Base-by-base conservation (phyloP, 2,113 vertebrate genomes). In the Tachysurus fulvidraco region DNA sequence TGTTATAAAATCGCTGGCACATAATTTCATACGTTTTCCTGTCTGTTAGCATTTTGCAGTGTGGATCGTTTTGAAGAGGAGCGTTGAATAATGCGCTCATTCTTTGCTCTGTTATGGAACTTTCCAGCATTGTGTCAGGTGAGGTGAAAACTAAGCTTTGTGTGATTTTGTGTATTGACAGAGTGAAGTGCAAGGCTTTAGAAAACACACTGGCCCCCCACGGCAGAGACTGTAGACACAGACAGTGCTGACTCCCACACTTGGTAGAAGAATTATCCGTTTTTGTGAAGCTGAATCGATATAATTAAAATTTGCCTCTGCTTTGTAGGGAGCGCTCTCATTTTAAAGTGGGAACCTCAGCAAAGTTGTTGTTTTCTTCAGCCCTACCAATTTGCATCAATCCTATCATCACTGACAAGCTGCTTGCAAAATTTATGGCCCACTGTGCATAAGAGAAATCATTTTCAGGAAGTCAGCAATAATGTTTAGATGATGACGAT, bases 291-390 rank as follows among this genome's bases (percentile, higher is more conserved):
- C 94, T 94, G 95, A 95, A 96, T 94, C 93, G 91, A 95, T 94
- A 94, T 94, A 95, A 95, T 96, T 95, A 95, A 95, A 95, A 94
- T 93, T 90, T 91, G 90, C 89, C 93, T 76, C 92, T 89, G 89
- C 91, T 91, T 94, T 93, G 94, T 94, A 91, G 93, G 93, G 90
- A 88, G 92, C 91, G 79, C 90, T 93, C 89, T 92, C 88, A 73
- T 88, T 91, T 94, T 94, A 96, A 95, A 95, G 93, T 95, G 94
- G 91, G 92, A 92, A 93, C 93, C 94, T 95, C 95, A 95, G 95
- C 95, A 96, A 94, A 95, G 93, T 93, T 91, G 93, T 95, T 95
- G 94, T 95, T 94, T 95, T 94, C 93, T 91, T 87, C 85, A 91
- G 77, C 91, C 92, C 90, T 89, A 81, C 88, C 92, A 93, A 93